phyloP scores from a whole-genome alignment of 2,797 vertebrate species.

The Ispidina lecontei region DNA sequence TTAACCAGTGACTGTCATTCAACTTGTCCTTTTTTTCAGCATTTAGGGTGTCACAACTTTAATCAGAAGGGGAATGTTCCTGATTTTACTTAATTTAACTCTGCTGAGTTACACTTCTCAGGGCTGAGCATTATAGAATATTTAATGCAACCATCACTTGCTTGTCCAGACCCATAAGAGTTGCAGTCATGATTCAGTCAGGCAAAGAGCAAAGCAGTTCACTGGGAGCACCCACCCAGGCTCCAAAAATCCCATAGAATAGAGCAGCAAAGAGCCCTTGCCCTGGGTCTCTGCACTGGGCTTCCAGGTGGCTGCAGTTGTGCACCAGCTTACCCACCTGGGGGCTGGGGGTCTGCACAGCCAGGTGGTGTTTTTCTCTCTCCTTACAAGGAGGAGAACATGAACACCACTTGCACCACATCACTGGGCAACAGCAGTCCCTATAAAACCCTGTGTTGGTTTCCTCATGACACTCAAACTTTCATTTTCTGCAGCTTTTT shows the following conservation, averaged over 20 bases:
- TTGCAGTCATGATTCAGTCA: not conserved
- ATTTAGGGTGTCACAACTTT: not conserved
- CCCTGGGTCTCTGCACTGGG: not conserved
- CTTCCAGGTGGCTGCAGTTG: not conserved
- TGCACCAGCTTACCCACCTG: not conserved
- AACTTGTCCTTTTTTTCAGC: not conserved
- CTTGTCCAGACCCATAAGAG: not conserved
- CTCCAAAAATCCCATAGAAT: not conserved
- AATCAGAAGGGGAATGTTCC: not conserved
- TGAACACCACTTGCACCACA: not conserved
- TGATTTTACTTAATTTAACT: not conserved
- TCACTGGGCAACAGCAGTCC: not conserved
- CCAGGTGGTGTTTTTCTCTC: not conserved
- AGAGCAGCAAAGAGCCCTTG: not conserved
- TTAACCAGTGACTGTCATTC: not conserved
- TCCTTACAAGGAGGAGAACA: not conserved
- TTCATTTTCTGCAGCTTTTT: conserved; percentile 75
- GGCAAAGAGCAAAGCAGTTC: not conserved
- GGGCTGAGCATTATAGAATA: not conserved
- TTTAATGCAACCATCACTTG: not conserved
- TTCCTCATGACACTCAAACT: not conserved
- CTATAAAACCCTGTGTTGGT: not conserved
- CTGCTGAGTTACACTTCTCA: not conserved
- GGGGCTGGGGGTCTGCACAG: not conserved
- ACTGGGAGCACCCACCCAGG: not conserved